A percentile compares a stretch with the other conserved stretches of the same genome.
Conservation (phyloP, 2,888 invertebrate genomes). For the Cremastobaeus sp. region DNA sequence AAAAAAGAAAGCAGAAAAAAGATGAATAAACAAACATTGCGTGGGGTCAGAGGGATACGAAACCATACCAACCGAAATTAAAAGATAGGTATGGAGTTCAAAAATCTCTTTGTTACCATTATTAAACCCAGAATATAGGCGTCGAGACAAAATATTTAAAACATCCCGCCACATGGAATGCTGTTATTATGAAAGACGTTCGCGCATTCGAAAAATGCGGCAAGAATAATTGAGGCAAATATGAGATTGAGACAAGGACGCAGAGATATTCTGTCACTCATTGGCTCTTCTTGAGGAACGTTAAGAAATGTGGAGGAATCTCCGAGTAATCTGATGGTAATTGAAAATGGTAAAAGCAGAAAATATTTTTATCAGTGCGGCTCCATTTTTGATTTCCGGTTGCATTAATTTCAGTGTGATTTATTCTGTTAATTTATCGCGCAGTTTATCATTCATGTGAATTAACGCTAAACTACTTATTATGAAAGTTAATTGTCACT, state of each 20-base stretch:
- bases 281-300: not conserved
- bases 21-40: constrained; percentile 56
- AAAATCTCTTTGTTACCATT: constrained; percentile 60
- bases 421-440: no score
- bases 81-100: constrained; percentile 56
- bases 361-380: no score
- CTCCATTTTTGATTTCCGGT: no score
- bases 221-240: constrained; percentile 17
- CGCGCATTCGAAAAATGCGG: constrained; percentile 2
- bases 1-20: constrained; percentile 50
- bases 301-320: no score
- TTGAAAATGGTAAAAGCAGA: no score
- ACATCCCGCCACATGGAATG: constrained; percentile 30
- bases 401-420: no score
- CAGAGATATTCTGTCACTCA: constrained; percentile 4
- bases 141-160: constrained; percentile 51
- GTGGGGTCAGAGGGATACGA: constrained; percentile 46
- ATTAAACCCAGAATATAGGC: constrained; percentile 50
- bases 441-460: no score
- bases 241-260: constrained; percentile 18
- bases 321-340: no score
- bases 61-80: constrained; percentile 55
- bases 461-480: no score
- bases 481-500: no score
- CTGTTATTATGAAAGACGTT: constrained; percentile 43